Conservation (phyloP, 2,888 invertebrate genomes). For the Parelbella ahira region DNA sequence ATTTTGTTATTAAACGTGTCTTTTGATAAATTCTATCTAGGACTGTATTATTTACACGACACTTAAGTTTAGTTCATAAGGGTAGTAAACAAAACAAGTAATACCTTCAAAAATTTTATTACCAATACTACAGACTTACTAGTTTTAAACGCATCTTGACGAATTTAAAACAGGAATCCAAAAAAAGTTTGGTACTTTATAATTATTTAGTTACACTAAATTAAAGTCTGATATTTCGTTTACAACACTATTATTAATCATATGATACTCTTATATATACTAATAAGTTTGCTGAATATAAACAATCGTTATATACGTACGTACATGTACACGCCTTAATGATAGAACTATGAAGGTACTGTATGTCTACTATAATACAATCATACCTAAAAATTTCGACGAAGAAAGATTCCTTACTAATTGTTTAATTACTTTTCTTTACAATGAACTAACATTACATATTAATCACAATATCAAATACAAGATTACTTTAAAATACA, state of each 20-base stretch:
- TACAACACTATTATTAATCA: conserved; percentile 17
- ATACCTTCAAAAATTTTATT: conserved; percentile 60
- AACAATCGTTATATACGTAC: conserved; percentile 41
- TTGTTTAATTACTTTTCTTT: too few relatives aligned
- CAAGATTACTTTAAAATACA: conserved; percentile 6
- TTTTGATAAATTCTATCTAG: too few relatives aligned
- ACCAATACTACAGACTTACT: conserved; percentile 64
- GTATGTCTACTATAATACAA: conserved; percentile 26
- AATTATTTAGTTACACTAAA: conserved; percentile 25
- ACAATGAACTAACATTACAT: conserved; percentile 3
- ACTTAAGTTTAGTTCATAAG: too few relatives aligned
- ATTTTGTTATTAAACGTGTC: too few relatives aligned
- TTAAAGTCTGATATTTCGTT: conserved; percentile 22
- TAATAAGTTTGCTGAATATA: conserved; percentile 39
- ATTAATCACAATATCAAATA: conserved; percentile 14
- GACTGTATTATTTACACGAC: too few relatives aligned
- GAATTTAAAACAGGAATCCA: conserved; percentile 52
- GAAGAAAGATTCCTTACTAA: too few relatives aligned
- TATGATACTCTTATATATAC: conserved; percentile 21
- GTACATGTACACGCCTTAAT: too few relatives aligned
- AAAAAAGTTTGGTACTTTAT: conserved; percentile 50
- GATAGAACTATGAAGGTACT: conserved; percentile 27
- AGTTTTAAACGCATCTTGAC: conserved; percentile 54
- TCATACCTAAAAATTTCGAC: conserved; percentile 15
- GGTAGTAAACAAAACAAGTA: conserved; percentile 5